Conservation (phyloP, 2,797 vertebrate genomes). For the Alcedo quadribrachys region DNA sequence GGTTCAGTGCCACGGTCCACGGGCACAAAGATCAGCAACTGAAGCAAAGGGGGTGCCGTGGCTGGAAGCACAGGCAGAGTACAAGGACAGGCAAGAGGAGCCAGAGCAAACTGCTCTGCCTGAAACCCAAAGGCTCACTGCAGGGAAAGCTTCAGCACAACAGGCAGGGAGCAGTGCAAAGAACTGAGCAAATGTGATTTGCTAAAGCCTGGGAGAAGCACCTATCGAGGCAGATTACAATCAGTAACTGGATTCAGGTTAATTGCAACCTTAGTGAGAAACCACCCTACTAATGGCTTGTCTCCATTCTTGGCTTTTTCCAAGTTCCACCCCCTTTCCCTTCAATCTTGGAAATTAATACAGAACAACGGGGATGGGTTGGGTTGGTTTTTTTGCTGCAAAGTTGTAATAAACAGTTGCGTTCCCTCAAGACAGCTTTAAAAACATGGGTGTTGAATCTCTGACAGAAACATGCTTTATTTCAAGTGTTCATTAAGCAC, state of each 20-base stretch:
- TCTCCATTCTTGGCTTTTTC: neutral
- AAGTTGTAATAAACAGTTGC: slow-evolving; percentile 51
- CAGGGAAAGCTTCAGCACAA: neutral
- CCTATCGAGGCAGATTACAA: neutral
- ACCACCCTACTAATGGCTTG: neutral
- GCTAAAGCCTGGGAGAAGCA: slow-evolving; percentile 19
- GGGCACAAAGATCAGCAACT: neutral
- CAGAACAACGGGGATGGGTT: neutral
- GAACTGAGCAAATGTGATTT: neutral
- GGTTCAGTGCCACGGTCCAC: accelerated
- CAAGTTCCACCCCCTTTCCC: neutral
- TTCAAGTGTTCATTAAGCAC: slow-evolving; percentile 55
- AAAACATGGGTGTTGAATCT: slow-evolving; percentile 27
- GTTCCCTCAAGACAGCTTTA: slow-evolving; percentile 56
- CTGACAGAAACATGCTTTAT: slow-evolving; percentile 50
- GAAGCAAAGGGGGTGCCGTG: accelerated
- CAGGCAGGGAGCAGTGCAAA: neutral
- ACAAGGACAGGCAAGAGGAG: neutral
- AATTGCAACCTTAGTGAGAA: neutral
- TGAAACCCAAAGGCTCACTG: accelerated
- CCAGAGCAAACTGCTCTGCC: neutral
- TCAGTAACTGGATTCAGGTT: slow-evolving; percentile 1
- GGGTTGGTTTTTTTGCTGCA: neutral
- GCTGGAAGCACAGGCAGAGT: neutral
- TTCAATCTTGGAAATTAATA: slow-evolving; percentile 36